Percentiles rank a stretch among this genome's conserved stretches.
phyloP scores from a whole-genome alignment of 2,797 vertebrate genomes.

The Sternotherus odoratus region DNA sequence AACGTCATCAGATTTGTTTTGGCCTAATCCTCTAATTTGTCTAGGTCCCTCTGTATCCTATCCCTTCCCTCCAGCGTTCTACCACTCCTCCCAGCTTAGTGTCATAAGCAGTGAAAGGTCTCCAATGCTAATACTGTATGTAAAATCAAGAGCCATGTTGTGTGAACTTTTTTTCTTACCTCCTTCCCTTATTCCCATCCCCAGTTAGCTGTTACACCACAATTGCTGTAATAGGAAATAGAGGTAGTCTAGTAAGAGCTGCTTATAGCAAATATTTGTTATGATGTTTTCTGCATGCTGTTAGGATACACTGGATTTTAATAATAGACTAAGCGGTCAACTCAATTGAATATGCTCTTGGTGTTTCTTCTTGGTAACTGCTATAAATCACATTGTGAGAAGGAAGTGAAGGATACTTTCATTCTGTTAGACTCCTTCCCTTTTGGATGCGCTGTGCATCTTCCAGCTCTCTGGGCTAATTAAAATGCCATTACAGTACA shows the following conservation, averaged over 20 bases:
- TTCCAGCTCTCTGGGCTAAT: slow-evolving; percentile 76
- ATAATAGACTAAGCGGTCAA: not conserved
- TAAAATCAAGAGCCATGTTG: not conserved
- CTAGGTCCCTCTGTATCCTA: too few species aligned
- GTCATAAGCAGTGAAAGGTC: not conserved
- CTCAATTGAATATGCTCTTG: slow-evolving; percentile 42
- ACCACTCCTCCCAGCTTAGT: too few species aligned
- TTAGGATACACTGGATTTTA: not conserved
- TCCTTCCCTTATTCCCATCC: not conserved
- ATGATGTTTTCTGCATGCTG: not conserved
- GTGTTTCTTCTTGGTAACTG: not conserved
- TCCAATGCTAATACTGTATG: not conserved
- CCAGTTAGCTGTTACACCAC: accelerated
- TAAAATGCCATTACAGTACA: slow-evolving; percentile 80
- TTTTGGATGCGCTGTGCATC: slow-evolving; percentile 64
- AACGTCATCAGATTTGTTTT: too few species aligned
- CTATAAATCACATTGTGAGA: slow-evolving; percentile 1
- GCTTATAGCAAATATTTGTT: not conserved
- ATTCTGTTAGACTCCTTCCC: slow-evolving; percentile 51
- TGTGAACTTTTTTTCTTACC: not conserved
- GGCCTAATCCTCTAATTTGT: too few species aligned
- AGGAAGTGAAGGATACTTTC: slow-evolving; percentile 39
- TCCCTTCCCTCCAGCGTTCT: too few species aligned
- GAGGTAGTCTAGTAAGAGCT: not conserved
- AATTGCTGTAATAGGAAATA: slow-evolving; percentile 12